These are phyloP conservation scores for Cephalotes varians DNA, from an alignment of 2,888 invertebrate genomes.

Conservation along the genomic window DNA sequence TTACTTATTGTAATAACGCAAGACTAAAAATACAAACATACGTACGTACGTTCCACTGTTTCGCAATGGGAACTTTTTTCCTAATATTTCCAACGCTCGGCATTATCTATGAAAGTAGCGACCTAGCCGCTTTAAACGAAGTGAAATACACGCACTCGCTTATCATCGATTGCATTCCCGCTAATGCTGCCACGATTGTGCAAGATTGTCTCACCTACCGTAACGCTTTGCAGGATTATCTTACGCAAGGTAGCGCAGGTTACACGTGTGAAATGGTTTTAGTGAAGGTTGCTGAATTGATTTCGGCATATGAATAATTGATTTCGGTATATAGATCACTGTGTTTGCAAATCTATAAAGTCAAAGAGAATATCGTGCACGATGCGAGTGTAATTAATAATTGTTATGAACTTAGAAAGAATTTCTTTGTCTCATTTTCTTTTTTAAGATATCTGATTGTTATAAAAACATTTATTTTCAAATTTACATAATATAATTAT, in stretches of 20 bases:
- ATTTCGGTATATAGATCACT: background rate
- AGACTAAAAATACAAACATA: constrained; percentile 26
- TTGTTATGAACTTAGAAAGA: background rate
- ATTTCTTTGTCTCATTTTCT: background rate
- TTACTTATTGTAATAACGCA: constrained; percentile 43
- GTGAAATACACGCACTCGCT: constrained; percentile 53
- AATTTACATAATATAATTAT: background rate
- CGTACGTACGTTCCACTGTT: constrained; percentile 7
- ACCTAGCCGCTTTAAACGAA: constrained; percentile 28
- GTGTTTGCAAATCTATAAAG: background rate
- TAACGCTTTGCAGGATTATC: constrained; percentile 60
- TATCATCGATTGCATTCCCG: constrained; percentile 70
- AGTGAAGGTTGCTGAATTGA: constrained; percentile 33
- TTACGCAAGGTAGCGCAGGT: constrained; percentile 61
- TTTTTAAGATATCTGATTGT: background rate
- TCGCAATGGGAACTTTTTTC: constrained; percentile 23
- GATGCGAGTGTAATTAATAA: background rate
- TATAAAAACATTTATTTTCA: background rate
- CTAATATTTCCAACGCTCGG: constrained; percentile 16
- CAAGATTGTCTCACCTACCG: constrained; percentile 63
- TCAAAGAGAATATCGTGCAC: background rate
- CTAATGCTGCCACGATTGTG: constrained; percentile 62
- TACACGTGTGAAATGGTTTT: constrained; percentile 32
- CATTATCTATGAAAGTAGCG: constrained; percentile 59
- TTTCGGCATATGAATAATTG: constrained; percentile 9